Conservation (phyloP, 2,797 vertebrate species). For the Echiichthys vipera region DNA sequence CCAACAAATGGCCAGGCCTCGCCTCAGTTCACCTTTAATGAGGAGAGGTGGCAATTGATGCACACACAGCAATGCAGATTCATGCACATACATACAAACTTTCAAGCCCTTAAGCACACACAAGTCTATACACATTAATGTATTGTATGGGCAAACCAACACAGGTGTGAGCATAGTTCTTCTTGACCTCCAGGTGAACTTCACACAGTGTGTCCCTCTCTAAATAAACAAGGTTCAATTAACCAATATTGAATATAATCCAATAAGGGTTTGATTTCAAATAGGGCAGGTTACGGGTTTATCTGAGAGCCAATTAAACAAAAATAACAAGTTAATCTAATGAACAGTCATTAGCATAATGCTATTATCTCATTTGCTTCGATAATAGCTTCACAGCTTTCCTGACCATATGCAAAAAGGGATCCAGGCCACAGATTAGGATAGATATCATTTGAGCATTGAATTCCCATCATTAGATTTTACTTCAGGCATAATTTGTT, state of each 20-base stretch:
- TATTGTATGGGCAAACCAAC: background rate
- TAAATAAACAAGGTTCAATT: conserved; percentile 33
- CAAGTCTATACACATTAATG: conserved; percentile 3
- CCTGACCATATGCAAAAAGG: conserved; percentile 42
- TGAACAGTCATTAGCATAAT: conserved; percentile 63
- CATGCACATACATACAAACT: background rate
- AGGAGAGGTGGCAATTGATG: conserved; percentile 59
- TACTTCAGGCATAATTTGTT: conserved; percentile 31
- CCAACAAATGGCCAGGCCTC: conserved; percentile 58
- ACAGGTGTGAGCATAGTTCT: background rate
- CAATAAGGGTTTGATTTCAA: conserved; percentile 42
- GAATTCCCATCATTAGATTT: conserved; percentile 27
- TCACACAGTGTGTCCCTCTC: conserved; percentile 15
- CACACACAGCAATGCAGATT: background rate
- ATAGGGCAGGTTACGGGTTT: conserved; percentile 37
- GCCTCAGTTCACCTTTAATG: conserved; percentile 82
- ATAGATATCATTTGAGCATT: conserved; percentile 38
- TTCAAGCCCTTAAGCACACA: background rate
- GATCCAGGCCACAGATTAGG: conserved; percentile 25
- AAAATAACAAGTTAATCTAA: conserved; percentile 64
- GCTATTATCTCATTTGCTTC: conserved; percentile 61
- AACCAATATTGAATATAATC: conserved; percentile 33
- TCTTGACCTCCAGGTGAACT: conserved; percentile 21
- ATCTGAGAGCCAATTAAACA: conserved; percentile 63
- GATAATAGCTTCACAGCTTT: conserved; percentile 48